Percentiles rank a stretch among this genome's conserved stretches.
Conservation (phyloP, 2,113 vertebrate species). For the Rhagologus leucostigma region DNA sequence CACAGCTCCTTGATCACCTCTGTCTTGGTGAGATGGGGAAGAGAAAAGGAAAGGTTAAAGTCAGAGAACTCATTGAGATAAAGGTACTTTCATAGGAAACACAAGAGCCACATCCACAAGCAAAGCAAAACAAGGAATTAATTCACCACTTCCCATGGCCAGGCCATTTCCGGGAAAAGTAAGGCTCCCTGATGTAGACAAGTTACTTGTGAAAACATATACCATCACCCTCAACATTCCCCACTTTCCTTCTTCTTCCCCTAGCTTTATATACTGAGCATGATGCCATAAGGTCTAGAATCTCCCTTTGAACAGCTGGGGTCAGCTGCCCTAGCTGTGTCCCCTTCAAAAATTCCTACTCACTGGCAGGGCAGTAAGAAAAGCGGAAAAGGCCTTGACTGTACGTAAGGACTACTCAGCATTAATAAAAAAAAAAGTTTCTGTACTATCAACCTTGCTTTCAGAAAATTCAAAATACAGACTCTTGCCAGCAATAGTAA, state of each 20-base stretch:
- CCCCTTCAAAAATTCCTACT: neutral
- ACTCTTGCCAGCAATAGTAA: neutral
- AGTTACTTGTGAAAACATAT: neutral
- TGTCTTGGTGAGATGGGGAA: neutral
- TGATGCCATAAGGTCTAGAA: neutral
- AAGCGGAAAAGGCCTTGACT: neutral
- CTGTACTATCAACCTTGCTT: neutral
- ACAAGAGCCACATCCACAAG: neutral
- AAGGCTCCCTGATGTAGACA: neutral
- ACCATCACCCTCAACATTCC: neutral
- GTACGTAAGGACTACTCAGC: too few relatives aligned
- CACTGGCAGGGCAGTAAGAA: neutral
- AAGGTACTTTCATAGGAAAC: neutral
- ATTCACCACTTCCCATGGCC: neutral
- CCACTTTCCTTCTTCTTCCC: neutral
- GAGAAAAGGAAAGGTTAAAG: rapidly evolving
- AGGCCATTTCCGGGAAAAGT: neutral
- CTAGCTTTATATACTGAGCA: neutral
- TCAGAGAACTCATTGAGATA: neutral
- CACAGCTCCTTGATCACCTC: neutral
- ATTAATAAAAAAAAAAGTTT: neutral
- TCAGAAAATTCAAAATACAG: neutral
- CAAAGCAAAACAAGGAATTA: neutral
- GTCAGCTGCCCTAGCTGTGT: neutral
- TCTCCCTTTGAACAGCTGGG: neutral